phyloP scores from a whole-genome alignment of 2,888 invertebrate species.

The Heliconius ismenius region DNA sequence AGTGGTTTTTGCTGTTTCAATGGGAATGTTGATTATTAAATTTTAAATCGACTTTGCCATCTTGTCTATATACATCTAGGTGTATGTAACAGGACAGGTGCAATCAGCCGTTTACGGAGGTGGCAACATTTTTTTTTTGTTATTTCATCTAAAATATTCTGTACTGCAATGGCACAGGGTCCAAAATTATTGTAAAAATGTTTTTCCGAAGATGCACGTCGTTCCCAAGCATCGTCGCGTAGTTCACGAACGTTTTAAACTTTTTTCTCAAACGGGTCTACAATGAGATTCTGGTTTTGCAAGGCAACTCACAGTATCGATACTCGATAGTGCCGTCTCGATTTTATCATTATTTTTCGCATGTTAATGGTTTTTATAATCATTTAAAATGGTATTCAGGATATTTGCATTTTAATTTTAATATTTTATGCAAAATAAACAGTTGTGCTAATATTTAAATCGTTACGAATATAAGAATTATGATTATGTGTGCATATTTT shows the following conservation, averaged over 20 bases:
- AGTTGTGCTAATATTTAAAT: conserved; percentile 7
- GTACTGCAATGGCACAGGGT: conserved; percentile 58
- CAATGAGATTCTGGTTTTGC: conserved; percentile 80
- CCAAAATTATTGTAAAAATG: conserved; percentile 50
- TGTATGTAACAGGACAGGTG: conserved; percentile 70
- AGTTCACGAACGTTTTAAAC: conserved; percentile 62
- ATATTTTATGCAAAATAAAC: conserved; percentile 22
- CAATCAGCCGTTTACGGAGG: conserved; percentile 66
- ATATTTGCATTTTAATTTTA: conserved; percentile 22
- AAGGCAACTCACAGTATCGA: conserved; percentile 73
- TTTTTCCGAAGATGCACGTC: conserved; percentile 59
- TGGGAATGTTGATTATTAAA: conserved; percentile 14
- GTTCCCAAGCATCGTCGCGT: conserved; percentile 77
- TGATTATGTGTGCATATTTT: not conserved
- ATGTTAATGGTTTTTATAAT: conserved; percentile 38
- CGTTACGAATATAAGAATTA: not conserved
- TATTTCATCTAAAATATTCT: conserved; percentile 53
- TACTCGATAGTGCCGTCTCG: conserved; percentile 65
- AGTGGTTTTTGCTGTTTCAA: not conserved
- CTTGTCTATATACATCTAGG: conserved; percentile 54
- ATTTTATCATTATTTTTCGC: conserved; percentile 58
- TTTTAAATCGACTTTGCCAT: conserved; percentile 30
- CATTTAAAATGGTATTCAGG: conserved; percentile 31
- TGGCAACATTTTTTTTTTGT: conserved; percentile 57
- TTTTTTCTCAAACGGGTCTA: conserved; percentile 76